Evolutionary conservation across 2,888 invertebrate genomes (phyloP), one percentile per base, ranked within the genome.

Genomic region (Lepeophtheirus nordmannii): DNA sequence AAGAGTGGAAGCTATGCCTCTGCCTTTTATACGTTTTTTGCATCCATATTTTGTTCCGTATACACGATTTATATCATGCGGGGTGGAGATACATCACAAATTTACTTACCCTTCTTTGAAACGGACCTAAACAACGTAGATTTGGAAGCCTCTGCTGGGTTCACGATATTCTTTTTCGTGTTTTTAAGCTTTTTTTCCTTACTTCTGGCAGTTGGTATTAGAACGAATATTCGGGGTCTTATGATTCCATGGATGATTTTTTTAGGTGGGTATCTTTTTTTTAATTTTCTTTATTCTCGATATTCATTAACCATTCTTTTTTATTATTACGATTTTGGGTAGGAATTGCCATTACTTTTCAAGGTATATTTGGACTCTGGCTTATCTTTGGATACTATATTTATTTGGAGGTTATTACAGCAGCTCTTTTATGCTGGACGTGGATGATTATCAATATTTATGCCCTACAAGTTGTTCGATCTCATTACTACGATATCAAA

Each of bases 361-460:
- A 89, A 74, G 76, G 87, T 9, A 73, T 83, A 2, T 89, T 88
- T 74, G 87, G 89, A 8, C 76, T 90, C 38, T 90, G 90, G 89
- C 79, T 90, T 1, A 78, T 90, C 46, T 87, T 86, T 69, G 89
- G 89, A 69, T 91, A 91, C 73, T 91, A 91, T 72, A 90, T 90
- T 72, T 90, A 90, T 77, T 40, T 66, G 63, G 23, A 67, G 17
- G 61, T 40, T 57, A 86, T 89, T 1, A 82, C 86, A 70, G 84
- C 86, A 37, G 83, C 87, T 0, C 75, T 90, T 0, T 74, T 87
- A 7, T 81, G 85, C 72, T 89, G 88, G 80, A 75, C 84, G 1
- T 90, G 88, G 88, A 85, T 87, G 85, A 78, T 83, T 0, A 89
- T 89, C 73, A 88, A 90, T 78, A 81, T 86, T 23, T 90, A 91